A percentile compares a stretch with the other conserved stretches of the same genome.
Conservation (phyloP, 2,113 vertebrate species). For the Myotis davidii region DNA sequence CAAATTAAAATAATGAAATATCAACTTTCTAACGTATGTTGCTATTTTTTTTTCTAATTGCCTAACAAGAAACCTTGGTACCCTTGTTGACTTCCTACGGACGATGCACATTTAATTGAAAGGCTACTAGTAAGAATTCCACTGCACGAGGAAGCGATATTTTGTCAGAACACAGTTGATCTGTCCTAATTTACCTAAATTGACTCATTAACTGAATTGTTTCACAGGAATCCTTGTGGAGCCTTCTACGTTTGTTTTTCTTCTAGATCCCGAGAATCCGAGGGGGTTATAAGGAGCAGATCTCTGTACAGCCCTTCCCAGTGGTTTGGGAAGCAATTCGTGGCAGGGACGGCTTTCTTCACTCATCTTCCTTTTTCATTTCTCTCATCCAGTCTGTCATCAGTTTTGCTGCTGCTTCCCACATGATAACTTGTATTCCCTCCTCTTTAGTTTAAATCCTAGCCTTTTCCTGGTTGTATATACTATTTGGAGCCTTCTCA, state of each 20-base stretch:
- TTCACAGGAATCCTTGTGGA: not conserved
- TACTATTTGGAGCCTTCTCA: not conserved
- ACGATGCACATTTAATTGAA: not conserved
- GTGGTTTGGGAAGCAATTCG: not conserved
- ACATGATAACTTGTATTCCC: not conserved
- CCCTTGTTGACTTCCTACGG: not conserved
- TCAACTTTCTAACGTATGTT: slow-evolving; percentile 9
- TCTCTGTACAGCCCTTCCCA: not conserved
- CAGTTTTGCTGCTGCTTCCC: not conserved
- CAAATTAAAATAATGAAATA: not conserved
- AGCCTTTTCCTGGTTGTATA: not conserved
- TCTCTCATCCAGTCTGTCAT: not conserved
- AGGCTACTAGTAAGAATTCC: not conserved
- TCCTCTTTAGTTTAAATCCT: not conserved
- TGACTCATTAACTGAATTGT: not conserved
- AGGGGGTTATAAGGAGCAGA: not conserved
- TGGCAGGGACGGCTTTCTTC: not conserved
- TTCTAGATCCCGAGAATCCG: not conserved
- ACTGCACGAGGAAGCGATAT: not conserved
- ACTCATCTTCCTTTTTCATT: not conserved
- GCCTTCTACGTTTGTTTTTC: not conserved
- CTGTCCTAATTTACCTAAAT: not conserved
- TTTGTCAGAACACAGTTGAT: not conserved
- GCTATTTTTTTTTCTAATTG: not conserved
- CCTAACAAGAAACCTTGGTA: not conserved